phyloP scores from a whole-genome alignment of 2,797 vertebrate species.

The Eurystomus glaucurus region DNA sequence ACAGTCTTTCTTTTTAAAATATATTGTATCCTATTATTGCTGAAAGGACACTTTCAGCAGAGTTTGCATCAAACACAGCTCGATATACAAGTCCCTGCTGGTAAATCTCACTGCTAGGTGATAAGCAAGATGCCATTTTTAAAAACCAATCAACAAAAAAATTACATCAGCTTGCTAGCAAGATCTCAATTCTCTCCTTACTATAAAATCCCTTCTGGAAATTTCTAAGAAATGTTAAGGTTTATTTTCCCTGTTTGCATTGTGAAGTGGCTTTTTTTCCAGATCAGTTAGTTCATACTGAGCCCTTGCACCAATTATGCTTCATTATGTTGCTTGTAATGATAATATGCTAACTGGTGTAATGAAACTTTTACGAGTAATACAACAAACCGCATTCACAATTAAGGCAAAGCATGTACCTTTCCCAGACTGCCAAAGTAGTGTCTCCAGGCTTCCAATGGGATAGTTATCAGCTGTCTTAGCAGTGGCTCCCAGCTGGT shows the following conservation, averaged over 20 bases:
- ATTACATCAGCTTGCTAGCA: background rate
- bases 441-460: background rate
- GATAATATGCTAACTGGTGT: background rate
- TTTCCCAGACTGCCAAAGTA: background rate
- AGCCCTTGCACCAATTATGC: background rate
- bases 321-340: conserved; percentile 20
- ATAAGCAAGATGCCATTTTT: background rate
- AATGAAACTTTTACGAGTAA: background rate
- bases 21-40: background rate
- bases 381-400: background rate
- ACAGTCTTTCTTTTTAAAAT: background rate
- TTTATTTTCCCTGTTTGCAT: background rate
- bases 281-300: background rate
- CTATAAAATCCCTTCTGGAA: background rate
- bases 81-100: background rate
- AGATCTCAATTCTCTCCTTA: background rate
- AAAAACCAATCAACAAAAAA: background rate
- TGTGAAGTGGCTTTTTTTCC: background rate
- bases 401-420: background rate
- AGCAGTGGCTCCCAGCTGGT: background rate
- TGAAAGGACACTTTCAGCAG: background rate
- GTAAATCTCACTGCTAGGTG: background rate
- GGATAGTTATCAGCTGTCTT: background rate
- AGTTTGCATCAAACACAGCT: background rate
- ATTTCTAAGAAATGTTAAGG: background rate